A percentile compares a stretch with the other conserved stretches of the same genome.
phyloP scores from a whole-genome alignment of 2,888 invertebrate species.

The Villa cingulata region DNA sequence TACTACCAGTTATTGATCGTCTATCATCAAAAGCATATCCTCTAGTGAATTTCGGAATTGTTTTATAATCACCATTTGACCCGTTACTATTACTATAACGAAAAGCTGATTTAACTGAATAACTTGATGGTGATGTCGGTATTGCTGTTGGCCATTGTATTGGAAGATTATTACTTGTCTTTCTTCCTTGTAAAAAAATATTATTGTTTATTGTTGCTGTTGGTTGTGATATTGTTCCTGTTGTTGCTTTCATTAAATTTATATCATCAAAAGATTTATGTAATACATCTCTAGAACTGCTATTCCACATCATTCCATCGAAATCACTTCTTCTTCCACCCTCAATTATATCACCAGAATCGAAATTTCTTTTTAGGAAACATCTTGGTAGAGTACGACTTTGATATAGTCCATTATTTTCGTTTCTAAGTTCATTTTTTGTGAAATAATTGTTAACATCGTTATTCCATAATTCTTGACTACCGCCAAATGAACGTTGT shows the following conservation, averaged over 20 bases:
- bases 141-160: conserved; percentile 34
- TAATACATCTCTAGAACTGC: conserved; percentile 10
- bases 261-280: conserved; percentile 22
- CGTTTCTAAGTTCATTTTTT: conserved; percentile 13
- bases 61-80: background rate
- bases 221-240: background rate
- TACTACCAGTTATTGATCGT: conserved; percentile 15
- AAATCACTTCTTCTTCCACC: background rate
- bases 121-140: conserved; percentile 32
- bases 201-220: background rate
- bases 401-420: conserved; percentile 19
- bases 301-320: too few species aligned
- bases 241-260: background rate
- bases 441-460: conserved; percentile 1
- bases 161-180: conserved; percentile 11
- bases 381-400: conserved; percentile 33
- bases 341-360: conserved; percentile 4
- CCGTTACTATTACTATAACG: background rate
- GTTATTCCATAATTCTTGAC: conserved; percentile 3
- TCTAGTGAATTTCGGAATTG: conserved; percentile 19
- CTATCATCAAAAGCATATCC: conserved; percentile 27
- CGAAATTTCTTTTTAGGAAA: conserved; percentile 27
- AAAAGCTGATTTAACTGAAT: conserved; percentile 19
- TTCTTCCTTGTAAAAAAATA: background rate
- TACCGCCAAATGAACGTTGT: background rate